phyloP scores from a whole-genome alignment of 2,113 vertebrate species.

The Heloderma charlesbogerti region DNA sequence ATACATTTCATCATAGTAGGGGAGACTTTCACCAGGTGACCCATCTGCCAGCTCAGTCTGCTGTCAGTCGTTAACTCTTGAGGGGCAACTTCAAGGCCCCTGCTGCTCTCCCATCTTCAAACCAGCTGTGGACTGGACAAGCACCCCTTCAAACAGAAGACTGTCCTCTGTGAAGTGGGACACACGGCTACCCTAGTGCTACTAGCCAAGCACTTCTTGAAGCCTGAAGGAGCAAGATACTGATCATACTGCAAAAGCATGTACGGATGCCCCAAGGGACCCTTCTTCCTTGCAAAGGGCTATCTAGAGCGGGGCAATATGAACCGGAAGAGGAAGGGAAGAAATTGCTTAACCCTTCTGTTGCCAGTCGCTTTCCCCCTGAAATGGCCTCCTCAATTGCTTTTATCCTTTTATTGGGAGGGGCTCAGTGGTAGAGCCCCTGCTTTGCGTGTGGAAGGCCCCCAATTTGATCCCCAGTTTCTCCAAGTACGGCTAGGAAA shows the following conservation, averaged over 20 bases:
- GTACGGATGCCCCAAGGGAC: no score
- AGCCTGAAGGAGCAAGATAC: no score
- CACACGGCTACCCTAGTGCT: no score
- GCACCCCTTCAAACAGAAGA: no score
- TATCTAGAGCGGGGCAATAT: not conserved
- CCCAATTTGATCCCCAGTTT: no score
- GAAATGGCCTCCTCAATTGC: not conserved
- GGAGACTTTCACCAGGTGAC: not conserved
- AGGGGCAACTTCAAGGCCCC: not conserved
- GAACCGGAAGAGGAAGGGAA: not conserved
- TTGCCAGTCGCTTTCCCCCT: not conserved
- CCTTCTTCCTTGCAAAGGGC: not conserved
- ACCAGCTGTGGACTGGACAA: no score
- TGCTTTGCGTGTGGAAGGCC: no score
- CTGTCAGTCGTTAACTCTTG: not conserved
- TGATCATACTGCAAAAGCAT: no score
- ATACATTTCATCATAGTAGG: not conserved
- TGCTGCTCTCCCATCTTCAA: not conserved
- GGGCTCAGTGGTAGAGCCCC: no score
- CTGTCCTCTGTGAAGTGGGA: no score
- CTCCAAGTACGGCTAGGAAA: no score
- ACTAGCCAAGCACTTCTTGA: no score
- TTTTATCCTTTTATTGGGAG: not conserved
- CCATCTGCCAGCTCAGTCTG: not conserved
- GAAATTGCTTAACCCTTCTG: not conserved